Base-by-base conservation (phyloP, 2,797 vertebrate species). In the Centroberyx gerrardi region DNA sequence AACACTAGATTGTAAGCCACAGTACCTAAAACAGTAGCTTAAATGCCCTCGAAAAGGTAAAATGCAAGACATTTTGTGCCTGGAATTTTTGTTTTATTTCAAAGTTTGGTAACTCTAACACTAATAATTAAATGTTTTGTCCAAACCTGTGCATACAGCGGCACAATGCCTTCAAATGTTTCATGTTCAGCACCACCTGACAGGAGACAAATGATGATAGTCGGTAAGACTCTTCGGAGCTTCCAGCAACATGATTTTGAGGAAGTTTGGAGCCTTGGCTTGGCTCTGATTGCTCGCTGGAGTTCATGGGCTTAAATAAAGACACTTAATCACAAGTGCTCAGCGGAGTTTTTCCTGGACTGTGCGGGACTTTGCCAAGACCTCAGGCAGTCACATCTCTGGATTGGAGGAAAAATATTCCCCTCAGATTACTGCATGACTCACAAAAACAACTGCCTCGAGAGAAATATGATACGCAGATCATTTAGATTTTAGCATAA, bases 221-320 rank as follows among this genome's bases (percentile, higher is more conserved):
- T 18, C 42, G 68, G 65, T 73, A 76, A 88, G 72, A 69, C 80
- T 81, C 54, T 28, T 75, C 66, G 17, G 44, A 68, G 86, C 84
- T 91, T 88, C 83, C 85, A 92, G 87, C 77, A 67, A 85, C 74
- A 83, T 68, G 72, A 81, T 80, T 91, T 88, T 78, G 80, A 85
- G 83, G 78, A 90, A 84, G 85, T 81, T 82, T 82, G 83, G 88
- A 88, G 74, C 76, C 72, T 81, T 3, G 64, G 59, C 80, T 88
- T 90, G 83, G 87, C 87, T 89, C 88, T 87, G 89, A 93, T 92
- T 92, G 88, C 88, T 90, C 82, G 49, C 92, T 91, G 88, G 83
- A 89, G 88, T 93, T 92, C 87, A 88, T 54, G 71, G 82, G 90
- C 90, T 93, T 93, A 92, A 93, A 93, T 92, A 92, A 92, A 94